Evolutionary conservation across 2,888 invertebrate species (phyloP), one percentile per base, ranked within the genome.

Genomic region (Campoletis raptor): DNA sequence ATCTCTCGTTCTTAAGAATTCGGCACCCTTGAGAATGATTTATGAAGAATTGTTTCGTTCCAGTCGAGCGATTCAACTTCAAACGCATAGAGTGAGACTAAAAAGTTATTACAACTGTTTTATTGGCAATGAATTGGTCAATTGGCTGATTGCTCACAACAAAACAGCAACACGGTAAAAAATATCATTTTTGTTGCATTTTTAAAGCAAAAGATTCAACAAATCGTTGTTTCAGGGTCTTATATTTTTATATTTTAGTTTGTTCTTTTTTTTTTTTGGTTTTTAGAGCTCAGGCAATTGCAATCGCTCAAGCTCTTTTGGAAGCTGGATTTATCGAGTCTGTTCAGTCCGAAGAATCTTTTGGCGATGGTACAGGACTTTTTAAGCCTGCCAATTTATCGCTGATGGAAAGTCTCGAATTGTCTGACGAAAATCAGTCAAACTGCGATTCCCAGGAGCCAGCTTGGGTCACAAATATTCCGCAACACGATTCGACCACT

Each of bases 71-170:
- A 94, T 97, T 45, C 94, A 95, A 81, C 94, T 96, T 88, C 95
- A 96, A 89, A 96, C 95, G 21, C 96, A 96, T 91, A 95, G 97
- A 85, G 96, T 97, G 91, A 96, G 97, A 36, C 95, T 98, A 24
- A 96, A 97, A 87, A 96, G 96, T 86, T 97, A 97, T 94, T 95
- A 96, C 85, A 96, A 96, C 74, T 97, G 98, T 89, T 97, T 98
- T 94, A 95, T 97, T 21, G 98, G 98, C 2, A 96, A 96, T 83
- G 97, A 98, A 91, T 94, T 98, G 15, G 96, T 98, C 6, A 97
- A 98, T 92, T 98, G 98, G 98, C 95, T 98, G 24, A 96, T 98
- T 92, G 96, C 96, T 77, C 97, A 97, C 91, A 97, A 97, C 86
- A 96, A 96, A 92, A 97, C 97, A 61, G 96, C 96, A 76, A 97